A percentile compares a stretch with the other conserved stretches of the same genome.
Evolutionary conservation across 35 echinoderm and acorn worm genomes (phyloP).

Genomic region (Holothuria glaberrima): DNA sequence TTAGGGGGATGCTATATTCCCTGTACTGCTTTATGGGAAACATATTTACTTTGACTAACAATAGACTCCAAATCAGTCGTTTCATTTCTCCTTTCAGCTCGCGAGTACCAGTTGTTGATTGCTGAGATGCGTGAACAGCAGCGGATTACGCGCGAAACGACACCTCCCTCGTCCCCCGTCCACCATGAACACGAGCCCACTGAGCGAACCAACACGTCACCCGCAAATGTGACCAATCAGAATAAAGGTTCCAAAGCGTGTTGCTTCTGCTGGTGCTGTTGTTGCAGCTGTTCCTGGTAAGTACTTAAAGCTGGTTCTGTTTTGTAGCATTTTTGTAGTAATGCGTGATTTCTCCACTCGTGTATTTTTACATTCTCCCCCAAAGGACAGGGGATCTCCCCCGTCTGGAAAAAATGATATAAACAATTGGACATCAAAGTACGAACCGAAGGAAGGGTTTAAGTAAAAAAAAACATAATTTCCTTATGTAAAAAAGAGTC

Average conservation of each 20-base stretch:
- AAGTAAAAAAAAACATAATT: too few relatives aligned
- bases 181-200: constrained; percentile 29
- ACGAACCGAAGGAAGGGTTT: too few relatives aligned
- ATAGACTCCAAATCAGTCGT: neutral
- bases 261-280: constrained; percentile 99
- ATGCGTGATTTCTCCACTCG: too few relatives aligned
- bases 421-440: too few relatives aligned
- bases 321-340: too few relatives aligned
- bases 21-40: too few relatives aligned
- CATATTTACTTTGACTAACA: too few relatives aligned
- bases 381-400: too few relatives aligned
- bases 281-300: constrained; percentile 93
- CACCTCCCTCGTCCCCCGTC: constrained; percentile 42
- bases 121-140: constrained; percentile 54
- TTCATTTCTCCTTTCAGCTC: constrained; percentile 22
- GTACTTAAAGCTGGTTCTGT: neutral
- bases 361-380: too few relatives aligned
- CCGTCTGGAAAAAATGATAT: too few relatives aligned
- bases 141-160: constrained; percentile 29
- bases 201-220: constrained; percentile 15
- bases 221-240: constrained; percentile 14
- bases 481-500: too few relatives aligned
- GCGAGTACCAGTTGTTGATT: constrained; percentile 43
- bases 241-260: constrained; percentile 81
- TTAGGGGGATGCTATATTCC: too few relatives aligned